Base-by-base conservation (phyloP, 2,888 invertebrate genomes). In the Calameuta idolon region DNA sequence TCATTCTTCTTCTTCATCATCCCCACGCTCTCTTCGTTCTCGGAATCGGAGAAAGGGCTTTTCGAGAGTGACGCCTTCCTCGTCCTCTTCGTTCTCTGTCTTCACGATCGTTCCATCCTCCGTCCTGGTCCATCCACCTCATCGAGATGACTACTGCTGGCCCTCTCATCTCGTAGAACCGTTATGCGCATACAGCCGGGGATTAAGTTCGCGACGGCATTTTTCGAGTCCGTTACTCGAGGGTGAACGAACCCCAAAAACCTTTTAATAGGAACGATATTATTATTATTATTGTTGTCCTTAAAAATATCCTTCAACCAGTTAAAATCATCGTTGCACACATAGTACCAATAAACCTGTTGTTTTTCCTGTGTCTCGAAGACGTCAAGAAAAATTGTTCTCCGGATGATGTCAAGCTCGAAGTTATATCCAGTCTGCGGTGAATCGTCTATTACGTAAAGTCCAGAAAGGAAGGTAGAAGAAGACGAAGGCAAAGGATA, bases 191-290 rank as follows among this genome's bases (percentile, higher is more conserved):
- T 55, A 55, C 55, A 23, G 55, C 55, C 23, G 2, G 30, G 71
- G 71, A 31, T 34, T 33, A 34, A 71, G 71, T 71, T 71, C 4
- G 33, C 71, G 34, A 34, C 30, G 23, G 71, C 30, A 71, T 71
- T 30, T 71, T 71, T 30, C 71, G 30, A 71, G 23, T 34, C 71
- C 71, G 71, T 71, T 71, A 55, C 55, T 23, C 55, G 55, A 55
- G 55, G 55, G 55, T 55, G 55, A 55, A 55, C 55, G 55, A 55
- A 55, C 55, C 55, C 55, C 55, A 55, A 55, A 55, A 15, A 55
- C 15, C 23, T 55, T 55, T 23, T 55, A 55, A 55, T 2, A 55
- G 2, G 0, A 23, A 23, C 2, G 23, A 55, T 23, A 55, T 23
- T 23, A 55, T 55, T 40, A 15, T 40, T 40, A 40, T 23, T 9